A percentile compares a stretch with the other conserved stretches of the same genome.
phyloP scores from a whole-genome alignment of 2,113 vertebrate species.

The Pluvialis apricaria region DNA sequence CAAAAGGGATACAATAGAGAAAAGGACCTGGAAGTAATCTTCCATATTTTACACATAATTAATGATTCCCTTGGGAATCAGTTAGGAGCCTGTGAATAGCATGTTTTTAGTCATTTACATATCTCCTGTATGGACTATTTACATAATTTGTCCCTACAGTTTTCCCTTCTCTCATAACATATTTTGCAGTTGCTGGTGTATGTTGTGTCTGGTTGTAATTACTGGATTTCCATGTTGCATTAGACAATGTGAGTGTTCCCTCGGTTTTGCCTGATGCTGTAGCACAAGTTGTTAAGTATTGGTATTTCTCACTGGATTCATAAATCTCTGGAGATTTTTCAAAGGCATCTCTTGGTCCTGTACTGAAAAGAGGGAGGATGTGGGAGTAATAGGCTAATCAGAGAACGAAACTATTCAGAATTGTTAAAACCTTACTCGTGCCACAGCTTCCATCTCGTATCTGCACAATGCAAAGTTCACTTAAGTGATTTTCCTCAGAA shows the following conservation, averaged over 20 bases:
- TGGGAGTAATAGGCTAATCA: slow-evolving; percentile 43
- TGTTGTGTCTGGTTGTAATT: not conserved
- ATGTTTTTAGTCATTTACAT: not conserved
- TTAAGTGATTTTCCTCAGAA: slow-evolving; percentile 14
- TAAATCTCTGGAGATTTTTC: slow-evolving; percentile 7
- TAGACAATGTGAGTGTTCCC: not conserved
- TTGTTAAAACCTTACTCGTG: slow-evolving; percentile 53
- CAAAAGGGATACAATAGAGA: not conserved
- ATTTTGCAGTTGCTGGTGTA: not conserved
- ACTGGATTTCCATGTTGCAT: not conserved
- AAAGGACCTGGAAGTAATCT: not conserved
- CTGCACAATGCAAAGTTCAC: slow-evolving; percentile 45
- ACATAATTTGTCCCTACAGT: not conserved
- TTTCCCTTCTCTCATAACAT: not conserved
- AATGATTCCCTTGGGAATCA: not conserved
- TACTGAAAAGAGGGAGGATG: slow-evolving; percentile 27
- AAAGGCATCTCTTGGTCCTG: slow-evolving; percentile 45
- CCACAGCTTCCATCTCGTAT: slow-evolving; percentile 56
- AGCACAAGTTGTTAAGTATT: not conserved
- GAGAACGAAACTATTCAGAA: slow-evolving; percentile 64
- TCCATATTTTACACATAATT: not conserved
- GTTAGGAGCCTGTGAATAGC: not conserved
- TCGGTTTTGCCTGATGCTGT: not conserved
- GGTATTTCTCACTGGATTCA: slow-evolving; percentile 25
- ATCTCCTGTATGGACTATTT: not conserved